These are phyloP conservation scores for Himalopsyche tibetana DNA, from an alignment of 2,888 invertebrate species.

Conservation along the genomic window DNA sequence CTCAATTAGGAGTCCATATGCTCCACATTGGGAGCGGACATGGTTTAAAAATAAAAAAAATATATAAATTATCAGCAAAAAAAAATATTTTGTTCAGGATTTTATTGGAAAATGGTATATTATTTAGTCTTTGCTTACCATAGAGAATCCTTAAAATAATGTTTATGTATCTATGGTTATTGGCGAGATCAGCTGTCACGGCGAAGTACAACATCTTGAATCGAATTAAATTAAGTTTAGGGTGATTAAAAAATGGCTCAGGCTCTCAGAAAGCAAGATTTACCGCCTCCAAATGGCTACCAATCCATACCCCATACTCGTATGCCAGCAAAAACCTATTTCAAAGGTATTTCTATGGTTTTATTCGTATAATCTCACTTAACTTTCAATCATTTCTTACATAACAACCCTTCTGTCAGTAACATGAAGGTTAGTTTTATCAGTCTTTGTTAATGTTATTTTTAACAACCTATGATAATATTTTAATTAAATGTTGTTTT, in stretches of 20 bases:
- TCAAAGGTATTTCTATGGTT: constrained; percentile 77
- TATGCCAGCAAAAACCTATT: constrained; percentile 83
- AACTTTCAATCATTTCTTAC: constrained; percentile 43
- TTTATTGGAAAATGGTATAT: no score
- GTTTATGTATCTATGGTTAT: no score
- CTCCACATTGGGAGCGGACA: no score
- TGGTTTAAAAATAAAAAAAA: no score
- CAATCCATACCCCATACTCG: constrained; percentile 84
- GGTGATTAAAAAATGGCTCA: constrained; percentile 52
- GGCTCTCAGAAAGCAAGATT: constrained; percentile 81
- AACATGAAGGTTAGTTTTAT: constrained; percentile 60
- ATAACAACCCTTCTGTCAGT: background rate
- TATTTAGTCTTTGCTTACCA: no score
- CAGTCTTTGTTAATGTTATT: constrained; percentile 49
- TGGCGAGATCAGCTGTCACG: background rate
- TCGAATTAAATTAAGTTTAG: background rate
- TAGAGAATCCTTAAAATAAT: no score
- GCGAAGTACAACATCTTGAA: background rate
- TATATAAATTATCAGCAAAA: no score
- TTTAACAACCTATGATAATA: background rate
- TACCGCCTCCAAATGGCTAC: constrained; percentile 96
- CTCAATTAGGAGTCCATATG: no score
- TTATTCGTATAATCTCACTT: constrained; percentile 66
- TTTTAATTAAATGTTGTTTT: background rate
- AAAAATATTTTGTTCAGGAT: no score